Percentiles rank a stretch among this genome's conserved stretches.
phyloP scores from a whole-genome alignment of 1,140 invertebrate genomes.

The Carcinoscorpius rotundicauda region DNA sequence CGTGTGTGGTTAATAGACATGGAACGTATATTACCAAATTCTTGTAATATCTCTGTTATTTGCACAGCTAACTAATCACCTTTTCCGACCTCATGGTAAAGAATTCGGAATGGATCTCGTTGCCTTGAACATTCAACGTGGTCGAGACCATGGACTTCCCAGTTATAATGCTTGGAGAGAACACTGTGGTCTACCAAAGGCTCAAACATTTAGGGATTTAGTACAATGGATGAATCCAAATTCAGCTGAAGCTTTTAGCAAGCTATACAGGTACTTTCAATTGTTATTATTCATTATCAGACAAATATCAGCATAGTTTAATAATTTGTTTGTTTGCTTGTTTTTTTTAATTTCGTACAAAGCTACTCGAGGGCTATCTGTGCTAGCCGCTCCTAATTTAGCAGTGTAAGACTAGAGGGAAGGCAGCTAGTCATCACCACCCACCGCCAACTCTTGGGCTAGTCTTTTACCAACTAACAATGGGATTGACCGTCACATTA shows the following conservation, averaged over 20 bases:
- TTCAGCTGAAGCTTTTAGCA: constrained; percentile 6
- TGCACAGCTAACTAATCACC: constrained; percentile 62
- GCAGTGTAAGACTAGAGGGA: too few species aligned
- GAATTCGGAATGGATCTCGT: constrained; percentile 56
- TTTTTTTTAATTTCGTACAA: too few species aligned
- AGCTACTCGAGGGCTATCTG: too few species aligned
- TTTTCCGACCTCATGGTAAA: constrained; percentile 51
- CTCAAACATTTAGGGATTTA: constrained; percentile 58
- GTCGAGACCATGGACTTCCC: constrained; percentile 74
- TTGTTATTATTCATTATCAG: too few species aligned
- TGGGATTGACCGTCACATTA: too few species aligned
- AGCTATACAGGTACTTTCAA: constrained; percentile 12
- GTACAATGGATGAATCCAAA: constrained; percentile 31
- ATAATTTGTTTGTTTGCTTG: too few species aligned
- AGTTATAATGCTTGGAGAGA: constrained; percentile 66
- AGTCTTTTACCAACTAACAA: too few species aligned
- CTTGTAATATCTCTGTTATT: constrained; percentile 35
- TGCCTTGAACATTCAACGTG: constrained; percentile 73
- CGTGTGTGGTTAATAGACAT: too few species aligned
- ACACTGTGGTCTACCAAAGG: constrained; percentile 60
- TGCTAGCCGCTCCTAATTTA: too few species aligned
- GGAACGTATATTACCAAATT: not conserved
- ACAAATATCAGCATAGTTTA: too few species aligned
- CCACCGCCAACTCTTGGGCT: too few species aligned
- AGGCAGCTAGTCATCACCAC: too few species aligned